A percentile compares a stretch with the other conserved stretches of the same genome.
phyloP scores from a whole-genome alignment of 2,113 vertebrate species.

The Xiphophorus maculatus region DNA sequence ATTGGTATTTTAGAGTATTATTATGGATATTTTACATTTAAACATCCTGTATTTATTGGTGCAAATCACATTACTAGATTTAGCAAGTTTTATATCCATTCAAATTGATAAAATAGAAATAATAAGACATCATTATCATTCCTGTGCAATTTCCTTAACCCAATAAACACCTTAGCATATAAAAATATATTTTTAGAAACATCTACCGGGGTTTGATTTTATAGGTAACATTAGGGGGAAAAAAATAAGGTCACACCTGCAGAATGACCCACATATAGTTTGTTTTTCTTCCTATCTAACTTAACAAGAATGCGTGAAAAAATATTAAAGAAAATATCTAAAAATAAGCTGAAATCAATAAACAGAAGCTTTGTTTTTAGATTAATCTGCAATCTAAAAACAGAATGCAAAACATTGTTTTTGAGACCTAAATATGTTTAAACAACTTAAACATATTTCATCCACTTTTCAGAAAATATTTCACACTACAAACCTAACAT shows the following conservation, averaged over 20 bases:
- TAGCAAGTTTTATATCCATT: not conserved
- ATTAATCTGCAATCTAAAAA: too few relatives aligned
- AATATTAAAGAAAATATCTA: not conserved
- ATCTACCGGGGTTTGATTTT: not conserved
- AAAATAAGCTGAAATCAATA: not conserved
- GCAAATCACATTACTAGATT: not conserved
- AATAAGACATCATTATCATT: not conserved
- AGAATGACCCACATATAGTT: slow-evolving; percentile 10
- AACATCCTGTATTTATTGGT: not conserved
- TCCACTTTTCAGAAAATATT: not conserved
- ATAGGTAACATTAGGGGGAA: not conserved
- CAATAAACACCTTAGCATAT: not conserved
- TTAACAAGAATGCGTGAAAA: not conserved
- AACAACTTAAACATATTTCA: not conserved
- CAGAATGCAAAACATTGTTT: too few relatives aligned
- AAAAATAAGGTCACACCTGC: slow-evolving; percentile 19
- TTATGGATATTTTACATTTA: not conserved
- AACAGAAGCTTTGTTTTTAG: not conserved
- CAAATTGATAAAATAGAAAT: not conserved
- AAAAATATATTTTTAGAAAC: slow-evolving; percentile 1
- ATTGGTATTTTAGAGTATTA: too few relatives aligned
- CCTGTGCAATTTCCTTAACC: not conserved
- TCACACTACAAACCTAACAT: not conserved
- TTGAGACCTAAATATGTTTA: too few relatives aligned
- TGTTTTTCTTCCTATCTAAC: not conserved